Percentiles rank a stretch among this genome's conserved stretches.
phyloP scores from a whole-genome alignment of 2,113 vertebrate species.

The Pomatorhinus ruficollis region DNA sequence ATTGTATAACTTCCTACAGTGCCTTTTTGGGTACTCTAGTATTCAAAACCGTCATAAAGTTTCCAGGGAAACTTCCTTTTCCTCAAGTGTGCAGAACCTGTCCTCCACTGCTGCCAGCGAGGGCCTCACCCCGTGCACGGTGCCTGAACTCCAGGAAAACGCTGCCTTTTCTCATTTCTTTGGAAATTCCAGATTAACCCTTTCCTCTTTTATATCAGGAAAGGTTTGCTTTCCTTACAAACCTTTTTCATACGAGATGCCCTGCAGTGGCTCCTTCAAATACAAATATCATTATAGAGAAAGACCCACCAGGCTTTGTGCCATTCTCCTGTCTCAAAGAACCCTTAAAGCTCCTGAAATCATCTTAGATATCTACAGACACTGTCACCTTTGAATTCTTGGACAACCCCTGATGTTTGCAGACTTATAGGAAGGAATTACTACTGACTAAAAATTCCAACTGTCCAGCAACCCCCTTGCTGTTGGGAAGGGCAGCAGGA shows the following conservation, averaged over 20 bases:
- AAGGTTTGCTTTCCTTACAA: neutral
- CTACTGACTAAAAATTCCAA: neutral
- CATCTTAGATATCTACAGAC: neutral
- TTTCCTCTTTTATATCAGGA: neutral
- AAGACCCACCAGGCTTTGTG: neutral
- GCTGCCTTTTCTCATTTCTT: neutral
- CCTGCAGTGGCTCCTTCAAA: neutral
- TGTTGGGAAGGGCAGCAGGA: neutral
- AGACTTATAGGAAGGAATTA: neutral
- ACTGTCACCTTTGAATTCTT: neutral
- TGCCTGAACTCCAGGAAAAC: neutral
- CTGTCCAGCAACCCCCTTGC: neutral
- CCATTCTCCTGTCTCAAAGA: neutral
- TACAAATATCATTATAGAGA: neutral
- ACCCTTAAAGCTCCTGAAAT: neutral
- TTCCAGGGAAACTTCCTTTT: neutral
- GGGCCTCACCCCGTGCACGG: neutral
- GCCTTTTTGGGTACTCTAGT: neutral
- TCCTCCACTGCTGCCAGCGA: rapidly evolving
- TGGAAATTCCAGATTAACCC: neutral
- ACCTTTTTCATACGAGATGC: neutral
- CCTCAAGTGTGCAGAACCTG: neutral
- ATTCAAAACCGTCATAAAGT: neutral
- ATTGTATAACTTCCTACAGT: neutral
- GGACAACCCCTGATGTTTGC: neutral